A percentile compares a stretch with the other conserved stretches of the same genome.
phyloP scores from a whole-genome alignment of 2,797 vertebrate species.

The Gallirallus australis region DNA sequence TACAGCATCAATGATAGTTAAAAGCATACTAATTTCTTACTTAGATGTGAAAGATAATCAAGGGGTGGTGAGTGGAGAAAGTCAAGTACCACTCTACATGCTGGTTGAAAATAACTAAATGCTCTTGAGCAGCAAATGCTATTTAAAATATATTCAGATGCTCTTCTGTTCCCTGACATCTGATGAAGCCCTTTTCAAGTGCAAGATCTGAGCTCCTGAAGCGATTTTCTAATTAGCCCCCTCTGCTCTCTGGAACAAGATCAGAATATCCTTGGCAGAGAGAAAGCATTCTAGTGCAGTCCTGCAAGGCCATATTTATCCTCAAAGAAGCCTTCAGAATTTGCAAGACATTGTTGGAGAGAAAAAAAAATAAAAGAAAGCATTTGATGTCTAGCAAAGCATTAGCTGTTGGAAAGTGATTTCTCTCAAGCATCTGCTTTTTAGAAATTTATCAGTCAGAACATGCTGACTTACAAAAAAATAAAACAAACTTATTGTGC shows the following conservation, averaged over 20 bases:
- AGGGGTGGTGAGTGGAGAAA: neutral
- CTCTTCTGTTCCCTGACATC: neutral
- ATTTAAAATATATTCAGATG: constrained; percentile 7
- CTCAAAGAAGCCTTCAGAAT: constrained; percentile 7
- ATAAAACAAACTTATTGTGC: neutral
- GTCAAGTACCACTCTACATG: neutral
- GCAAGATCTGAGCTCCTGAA: constrained; percentile 45
- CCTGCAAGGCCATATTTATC: constrained; percentile 15
- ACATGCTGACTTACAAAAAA: neutral
- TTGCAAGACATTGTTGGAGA: constrained; percentile 5
- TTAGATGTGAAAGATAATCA: neutral
- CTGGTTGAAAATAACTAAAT: neutral
- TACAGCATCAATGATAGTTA: neutral
- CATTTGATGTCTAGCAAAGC: constrained; percentile 41
- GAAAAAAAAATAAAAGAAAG: constrained; percentile 43
- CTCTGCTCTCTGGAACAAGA: constrained; percentile 45
- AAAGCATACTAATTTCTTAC: neutral
- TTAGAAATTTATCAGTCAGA: constrained; percentile 21
- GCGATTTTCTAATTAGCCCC: constrained; percentile 42
- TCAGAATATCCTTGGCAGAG: constrained; percentile 38
- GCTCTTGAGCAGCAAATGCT: neutral
- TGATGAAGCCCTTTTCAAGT: constrained; percentile 22
- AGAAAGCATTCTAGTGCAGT: constrained; percentile 2
- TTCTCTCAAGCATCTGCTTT: neutral
- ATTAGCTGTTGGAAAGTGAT: neutral